phyloP scores from a whole-genome alignment of 2,888 invertebrate species.

The Drosophila borealis region DNA sequence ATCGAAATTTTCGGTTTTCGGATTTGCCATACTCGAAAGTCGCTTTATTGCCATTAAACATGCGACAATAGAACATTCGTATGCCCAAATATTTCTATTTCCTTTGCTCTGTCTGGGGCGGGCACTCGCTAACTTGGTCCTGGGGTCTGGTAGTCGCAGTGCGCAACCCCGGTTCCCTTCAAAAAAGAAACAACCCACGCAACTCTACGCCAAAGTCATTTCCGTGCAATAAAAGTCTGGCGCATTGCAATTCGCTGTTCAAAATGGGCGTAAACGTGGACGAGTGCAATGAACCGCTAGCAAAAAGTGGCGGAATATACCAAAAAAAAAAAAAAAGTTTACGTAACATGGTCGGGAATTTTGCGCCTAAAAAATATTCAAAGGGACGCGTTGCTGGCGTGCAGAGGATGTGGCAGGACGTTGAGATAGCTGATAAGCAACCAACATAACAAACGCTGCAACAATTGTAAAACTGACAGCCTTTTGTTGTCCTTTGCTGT shows the following conservation, averaged over 20 bases:
- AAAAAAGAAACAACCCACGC: conserved; percentile 23
- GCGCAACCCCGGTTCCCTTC: background rate
- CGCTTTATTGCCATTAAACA: conserved; percentile 63
- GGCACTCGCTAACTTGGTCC: conserved; percentile 22
- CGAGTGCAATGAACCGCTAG: conserved; percentile 69
- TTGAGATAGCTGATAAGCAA: conserved; percentile 52
- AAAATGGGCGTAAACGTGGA: conserved; percentile 12
- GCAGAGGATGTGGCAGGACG: conserved; percentile 29
- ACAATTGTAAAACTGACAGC: conserved; percentile 49
- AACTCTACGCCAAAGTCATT: conserved; percentile 57
- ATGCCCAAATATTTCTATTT: conserved; percentile 28
- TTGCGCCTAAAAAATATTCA: conserved; percentile 60
- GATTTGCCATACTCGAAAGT: conserved; percentile 31
- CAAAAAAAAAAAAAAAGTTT: conserved; percentile 41
- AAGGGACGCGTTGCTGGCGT: background rate
- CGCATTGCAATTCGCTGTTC: conserved; percentile 60
- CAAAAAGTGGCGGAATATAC: conserved; percentile 26
- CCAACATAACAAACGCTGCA: conserved; percentile 25
- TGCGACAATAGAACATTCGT: conserved; percentile 56
- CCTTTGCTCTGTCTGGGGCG: conserved; percentile 23
- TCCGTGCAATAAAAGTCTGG: conserved; percentile 72
- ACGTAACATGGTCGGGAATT: conserved; percentile 35
- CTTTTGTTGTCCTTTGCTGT: conserved; percentile 39
- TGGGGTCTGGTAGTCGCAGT: conserved; percentile 34
- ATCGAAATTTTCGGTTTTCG: conserved; percentile 64